A percentile compares a stretch with the other conserved stretches of the same genome.
phyloP scores from a whole-genome alignment of 2,113 vertebrate genomes.

The Odobenus rosmarus region DNA sequence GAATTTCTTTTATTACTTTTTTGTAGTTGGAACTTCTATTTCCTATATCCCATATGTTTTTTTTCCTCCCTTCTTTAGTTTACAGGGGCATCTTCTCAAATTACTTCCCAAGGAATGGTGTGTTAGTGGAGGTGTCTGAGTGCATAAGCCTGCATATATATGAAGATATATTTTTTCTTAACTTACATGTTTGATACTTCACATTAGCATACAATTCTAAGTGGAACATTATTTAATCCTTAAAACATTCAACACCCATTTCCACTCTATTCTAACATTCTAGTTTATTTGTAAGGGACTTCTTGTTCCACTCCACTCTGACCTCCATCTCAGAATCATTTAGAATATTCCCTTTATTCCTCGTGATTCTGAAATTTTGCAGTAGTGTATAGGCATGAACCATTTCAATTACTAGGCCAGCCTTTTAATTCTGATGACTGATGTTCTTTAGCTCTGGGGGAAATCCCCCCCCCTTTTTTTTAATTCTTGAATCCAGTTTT shows the following conservation, averaged over 20 bases:
- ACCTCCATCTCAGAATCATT: not conserved
- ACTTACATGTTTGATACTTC: not conserved
- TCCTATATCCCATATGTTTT: not conserved
- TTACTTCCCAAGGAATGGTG: not conserved
- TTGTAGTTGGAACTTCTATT: not conserved
- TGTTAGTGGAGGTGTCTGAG: not conserved
- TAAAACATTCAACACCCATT: not conserved
- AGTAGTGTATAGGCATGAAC: not conserved
- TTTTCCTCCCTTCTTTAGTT: not conserved
- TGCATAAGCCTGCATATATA: not conserved
- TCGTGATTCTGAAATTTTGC: not conserved
- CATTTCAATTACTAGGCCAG: not conserved
- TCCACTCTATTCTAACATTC: not conserved
- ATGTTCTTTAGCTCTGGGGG: not conserved
- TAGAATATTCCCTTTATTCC: not conserved
- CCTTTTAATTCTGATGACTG: not conserved
- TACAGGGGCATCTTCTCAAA: not conserved
- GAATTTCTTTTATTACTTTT: not conserved
- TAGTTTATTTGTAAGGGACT: not conserved
- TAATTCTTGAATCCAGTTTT: not conserved
- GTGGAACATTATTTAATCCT: not conserved
- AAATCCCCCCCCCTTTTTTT: not conserved
- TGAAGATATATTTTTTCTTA: not conserved
- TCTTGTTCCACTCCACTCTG: not conserved
- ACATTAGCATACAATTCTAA: not conserved